phyloP scores from a whole-genome alignment of 2,113 vertebrate genomes.

The Trematocara marginatum region DNA sequence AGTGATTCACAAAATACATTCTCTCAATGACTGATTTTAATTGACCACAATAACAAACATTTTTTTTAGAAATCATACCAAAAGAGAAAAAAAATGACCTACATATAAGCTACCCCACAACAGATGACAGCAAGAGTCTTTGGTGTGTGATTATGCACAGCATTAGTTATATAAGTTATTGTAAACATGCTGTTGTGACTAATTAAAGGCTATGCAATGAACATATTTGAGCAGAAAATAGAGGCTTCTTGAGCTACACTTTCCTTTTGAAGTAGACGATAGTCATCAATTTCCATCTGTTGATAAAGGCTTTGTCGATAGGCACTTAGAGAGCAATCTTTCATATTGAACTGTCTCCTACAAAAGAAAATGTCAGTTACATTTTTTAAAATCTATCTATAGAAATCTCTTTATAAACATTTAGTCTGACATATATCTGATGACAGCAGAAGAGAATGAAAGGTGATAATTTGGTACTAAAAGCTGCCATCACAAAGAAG shows the following conservation, averaged over 20 bases:
- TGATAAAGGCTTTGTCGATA: conserved; percentile 70
- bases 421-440: not conserved
- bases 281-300: conserved; percentile 80
- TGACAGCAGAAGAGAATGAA: conserved; percentile 20
- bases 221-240: not conserved
- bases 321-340: conserved; percentile 69
- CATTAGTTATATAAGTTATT: not conserved
- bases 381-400: conserved; percentile 1
- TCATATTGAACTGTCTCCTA: conserved; percentile 73
- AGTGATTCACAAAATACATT: conserved; percentile 77
- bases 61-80: not conserved
- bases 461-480: conserved; percentile 24
- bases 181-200: conserved; percentile 47
- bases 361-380: conserved; percentile 36
- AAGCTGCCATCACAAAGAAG: conserved; percentile 73
- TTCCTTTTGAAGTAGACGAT: conserved; percentile 69
- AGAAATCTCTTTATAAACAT: conserved; percentile 7
- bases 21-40: conserved; percentile 60
- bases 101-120: not conserved
- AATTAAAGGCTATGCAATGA: conserved; percentile 39
- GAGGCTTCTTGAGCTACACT: not conserved
- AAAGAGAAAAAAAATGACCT: not conserved
- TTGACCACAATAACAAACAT: conserved; percentile 24
- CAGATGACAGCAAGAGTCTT: conserved; percentile 6
- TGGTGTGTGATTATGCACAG: conserved; percentile 7